Evolutionary conservation across 2,888 invertebrate genomes (phyloP), one percentile per base, ranked within the genome.

Genomic region (Magallana nippona): DNA sequence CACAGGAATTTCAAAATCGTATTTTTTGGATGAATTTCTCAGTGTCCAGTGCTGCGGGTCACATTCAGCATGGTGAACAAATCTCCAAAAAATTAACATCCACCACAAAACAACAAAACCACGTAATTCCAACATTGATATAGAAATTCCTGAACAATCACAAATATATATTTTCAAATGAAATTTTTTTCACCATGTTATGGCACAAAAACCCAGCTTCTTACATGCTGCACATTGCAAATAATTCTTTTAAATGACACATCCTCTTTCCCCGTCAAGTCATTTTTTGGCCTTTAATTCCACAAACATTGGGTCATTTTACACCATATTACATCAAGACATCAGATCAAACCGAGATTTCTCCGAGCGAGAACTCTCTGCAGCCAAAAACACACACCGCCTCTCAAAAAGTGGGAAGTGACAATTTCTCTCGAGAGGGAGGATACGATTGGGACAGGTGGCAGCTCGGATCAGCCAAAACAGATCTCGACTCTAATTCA

Each of bases 241-340:
- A 27, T 27, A 71, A 71, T 71, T 71, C 71, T 71, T 15, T 71
- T 71, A 71, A 71, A 71, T 71, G 71, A 22, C 71, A 71, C 71
- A 71, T 71, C 71, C 11, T 22, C 22, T 32, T 71, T 71, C 32
- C 27, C n/a, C n/a, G 60, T 71, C 13, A 22, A 71, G 71, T 27
- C 27, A 71, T 71, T 71, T 71, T 71, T 71, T 71, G 27, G 27
- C 71, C 19, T 71, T 71, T 71, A 71, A 71, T 71, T 71, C 71
- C 71, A 22, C 71, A 71, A 71, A 27, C 71, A 71, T 27, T 71
- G 71, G 71, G 71, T 71, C 71, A 71, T 27, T 71, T 71, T 71
- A 71, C 71, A 71, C 71, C 71, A 71, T 71, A 71, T 71, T 71
- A 71, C 71, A 71, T 71, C 71, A 71, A 71, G 13, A 71, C 32